Evolutionary conservation across 2,113 vertebrate species (phyloP).

Genomic region (Zeus faber): DNA sequence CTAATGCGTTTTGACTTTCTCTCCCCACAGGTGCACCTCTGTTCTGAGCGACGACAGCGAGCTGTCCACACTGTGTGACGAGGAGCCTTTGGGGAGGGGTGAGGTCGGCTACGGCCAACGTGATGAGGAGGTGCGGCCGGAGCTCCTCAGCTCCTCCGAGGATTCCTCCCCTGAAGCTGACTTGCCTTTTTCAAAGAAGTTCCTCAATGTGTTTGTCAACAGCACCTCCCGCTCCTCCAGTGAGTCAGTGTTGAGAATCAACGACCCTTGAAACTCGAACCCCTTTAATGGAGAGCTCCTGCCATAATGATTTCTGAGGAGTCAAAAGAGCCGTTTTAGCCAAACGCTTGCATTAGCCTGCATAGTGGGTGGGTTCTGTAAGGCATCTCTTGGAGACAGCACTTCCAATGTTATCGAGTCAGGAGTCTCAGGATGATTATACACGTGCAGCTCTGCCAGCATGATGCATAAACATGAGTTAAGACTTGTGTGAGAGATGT

Average conservation of each 20-base stretch:
- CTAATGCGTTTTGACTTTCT: too few species aligned
- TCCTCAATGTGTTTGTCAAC: constrained; percentile 98
- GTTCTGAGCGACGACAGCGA: constrained; percentile 88
- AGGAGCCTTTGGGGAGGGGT: constrained; percentile 71
- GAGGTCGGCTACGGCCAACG: constrained; percentile 52
- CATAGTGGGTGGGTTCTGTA: neutral
- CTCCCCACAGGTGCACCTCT: constrained; percentile 78
- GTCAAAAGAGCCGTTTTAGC: too few species aligned
- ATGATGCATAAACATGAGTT: constrained; percentile 41
- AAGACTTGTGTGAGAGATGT: constrained; percentile 10
- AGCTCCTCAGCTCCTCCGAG: constrained; percentile 75
- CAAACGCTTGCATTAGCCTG: too few species aligned
- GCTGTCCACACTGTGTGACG: constrained; percentile 82
- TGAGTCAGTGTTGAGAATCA: constrained; percentile 77
- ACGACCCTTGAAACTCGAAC: too few species aligned
- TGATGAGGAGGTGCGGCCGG: constrained; percentile 58
- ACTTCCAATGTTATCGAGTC: constrained; percentile 13
- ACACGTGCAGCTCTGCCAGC: constrained; percentile 25
- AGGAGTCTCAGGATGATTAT: neutral
- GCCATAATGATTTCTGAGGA: too few species aligned
- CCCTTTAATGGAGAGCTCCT: too few species aligned
- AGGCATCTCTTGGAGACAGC: neutral
- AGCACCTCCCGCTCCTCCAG: constrained; percentile 95
- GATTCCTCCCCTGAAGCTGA: constrained; percentile 93
- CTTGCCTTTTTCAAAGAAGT: constrained; percentile 97